Evolutionary conservation across 2,888 invertebrate genomes (phyloP).

Genomic region (Noctua fimbriata): DNA sequence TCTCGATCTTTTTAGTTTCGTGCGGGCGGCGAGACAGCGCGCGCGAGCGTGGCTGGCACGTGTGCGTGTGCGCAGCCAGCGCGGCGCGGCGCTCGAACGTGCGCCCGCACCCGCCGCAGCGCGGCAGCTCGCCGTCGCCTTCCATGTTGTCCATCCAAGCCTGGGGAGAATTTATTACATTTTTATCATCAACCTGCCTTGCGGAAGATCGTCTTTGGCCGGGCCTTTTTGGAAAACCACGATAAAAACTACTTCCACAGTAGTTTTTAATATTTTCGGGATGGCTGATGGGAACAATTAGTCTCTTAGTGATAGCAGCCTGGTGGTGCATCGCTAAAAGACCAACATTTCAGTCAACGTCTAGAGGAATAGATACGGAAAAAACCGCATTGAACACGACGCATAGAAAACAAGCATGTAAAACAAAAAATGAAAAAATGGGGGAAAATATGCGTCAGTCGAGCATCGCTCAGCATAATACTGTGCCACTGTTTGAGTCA

Average conservation of each 20-base stretch:
- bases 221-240: background rate
- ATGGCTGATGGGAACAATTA: background rate
- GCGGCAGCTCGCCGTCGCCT: slow-evolving; percentile 90
- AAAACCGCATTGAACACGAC: background rate
- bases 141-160: slow-evolving; percentile 93
- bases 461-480: background rate
- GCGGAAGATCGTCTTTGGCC: background rate
- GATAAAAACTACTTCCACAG: too few species aligned
- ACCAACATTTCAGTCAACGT: background rate
- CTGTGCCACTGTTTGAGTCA: background rate
- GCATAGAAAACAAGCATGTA: background rate
- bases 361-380: background rate
- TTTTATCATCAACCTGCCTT: background rate
- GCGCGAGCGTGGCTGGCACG: slow-evolving; percentile 90
- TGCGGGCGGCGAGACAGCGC: slow-evolving; percentile 74
- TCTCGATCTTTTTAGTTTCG: slow-evolving; percentile 82
- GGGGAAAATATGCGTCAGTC: background rate
- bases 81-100: slow-evolving; percentile 94
- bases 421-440: background rate
- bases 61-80: slow-evolving; percentile 92
- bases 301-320: background rate
- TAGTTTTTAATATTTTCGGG: background rate
- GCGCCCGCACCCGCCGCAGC: slow-evolving; percentile 93
- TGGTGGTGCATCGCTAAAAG: background rate
- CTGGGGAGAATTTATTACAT: slow-evolving; percentile 50